A percentile compares a stretch with the other conserved stretches of the same genome.
phyloP scores from a whole-genome alignment of 37 sponge, comb jelly and placozoan genomes.

The Lycopodina hypogea region DNA sequence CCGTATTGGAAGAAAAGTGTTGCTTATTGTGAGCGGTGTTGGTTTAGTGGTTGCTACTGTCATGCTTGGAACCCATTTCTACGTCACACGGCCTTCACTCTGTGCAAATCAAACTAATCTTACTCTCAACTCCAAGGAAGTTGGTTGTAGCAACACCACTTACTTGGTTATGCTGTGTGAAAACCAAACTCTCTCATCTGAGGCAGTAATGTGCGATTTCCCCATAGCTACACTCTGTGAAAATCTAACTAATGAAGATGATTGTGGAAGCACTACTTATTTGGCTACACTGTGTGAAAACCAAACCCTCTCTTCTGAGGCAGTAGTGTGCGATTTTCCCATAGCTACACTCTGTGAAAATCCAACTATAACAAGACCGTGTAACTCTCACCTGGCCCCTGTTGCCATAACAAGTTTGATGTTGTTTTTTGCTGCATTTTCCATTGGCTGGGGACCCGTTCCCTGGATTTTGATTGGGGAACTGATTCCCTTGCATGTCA shows the following conservation, averaged over 20 bases:
- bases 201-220: too few species aligned
- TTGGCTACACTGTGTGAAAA: too few species aligned
- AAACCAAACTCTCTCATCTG: too few species aligned
- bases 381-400: slow-evolving; percentile 18
- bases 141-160: too few species aligned
- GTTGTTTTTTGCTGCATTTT: slow-evolving; percentile 47
- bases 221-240: too few species aligned
- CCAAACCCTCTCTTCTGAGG: too few species aligned
- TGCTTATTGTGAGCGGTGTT: slow-evolving; percentile 50
- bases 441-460: slow-evolving; percentile 70
- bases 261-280: too few species aligned
- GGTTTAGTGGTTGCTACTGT: slow-evolving; percentile 32
- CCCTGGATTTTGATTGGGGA: slow-evolving; percentile 78
- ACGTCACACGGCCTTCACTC: slow-evolving; percentile 16
- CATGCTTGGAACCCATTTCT: slow-evolving; percentile 32
- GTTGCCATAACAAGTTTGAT: slow-evolving; percentile 48
- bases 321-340: too few species aligned
- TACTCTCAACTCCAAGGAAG: not conserved
- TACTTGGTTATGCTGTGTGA: too few species aligned
- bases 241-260: too few species aligned
- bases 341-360: too few species aligned
- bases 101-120: not conserved
- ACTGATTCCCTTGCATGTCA: slow-evolving; percentile 51
- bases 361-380: too few species aligned
- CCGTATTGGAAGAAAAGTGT: slow-evolving; percentile 48